A percentile compares a stretch with the other conserved stretches of the same genome.
phyloP scores from a whole-genome alignment of 2,113 vertebrate species.

The Ia io region DNA sequence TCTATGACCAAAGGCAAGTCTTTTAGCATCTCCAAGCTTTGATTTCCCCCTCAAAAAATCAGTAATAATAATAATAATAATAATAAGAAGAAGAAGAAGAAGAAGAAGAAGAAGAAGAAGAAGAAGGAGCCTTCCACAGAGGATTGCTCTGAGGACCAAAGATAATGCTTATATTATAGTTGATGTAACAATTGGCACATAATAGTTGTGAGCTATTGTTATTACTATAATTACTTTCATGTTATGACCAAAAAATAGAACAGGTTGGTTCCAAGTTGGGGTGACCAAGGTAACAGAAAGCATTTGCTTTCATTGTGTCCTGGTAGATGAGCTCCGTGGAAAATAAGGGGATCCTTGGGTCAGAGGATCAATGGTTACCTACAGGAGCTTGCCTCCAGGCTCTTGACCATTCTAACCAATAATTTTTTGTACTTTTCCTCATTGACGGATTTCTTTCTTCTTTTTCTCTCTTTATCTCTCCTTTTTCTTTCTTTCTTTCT shows the following conservation, averaged over 20 bases:
- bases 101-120: too few relatives aligned
- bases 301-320: not conserved
- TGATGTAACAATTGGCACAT: not conserved
- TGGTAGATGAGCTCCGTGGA: not conserved
- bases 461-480: not conserved
- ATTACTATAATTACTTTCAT: not conserved
- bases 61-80: not conserved
- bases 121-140: not conserved
- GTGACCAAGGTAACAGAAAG: not conserved
- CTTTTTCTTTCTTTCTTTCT: too few relatives aligned
- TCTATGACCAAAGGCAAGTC: not conserved
- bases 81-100: too few relatives aligned
- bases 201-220: not conserved
- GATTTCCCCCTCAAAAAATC: not conserved
- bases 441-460: not conserved
- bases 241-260: not conserved
- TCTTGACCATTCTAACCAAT: not conserved
- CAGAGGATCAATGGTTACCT: not conserved
- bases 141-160: not conserved
- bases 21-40: not conserved
- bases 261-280: not conserved
- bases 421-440: not conserved
- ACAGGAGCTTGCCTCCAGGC: not conserved
- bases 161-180: not conserved
- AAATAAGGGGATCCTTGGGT: not conserved